Base-by-base conservation (phyloP, 2,888 invertebrate genomes). In the Eueremaeus valkanovi region DNA sequence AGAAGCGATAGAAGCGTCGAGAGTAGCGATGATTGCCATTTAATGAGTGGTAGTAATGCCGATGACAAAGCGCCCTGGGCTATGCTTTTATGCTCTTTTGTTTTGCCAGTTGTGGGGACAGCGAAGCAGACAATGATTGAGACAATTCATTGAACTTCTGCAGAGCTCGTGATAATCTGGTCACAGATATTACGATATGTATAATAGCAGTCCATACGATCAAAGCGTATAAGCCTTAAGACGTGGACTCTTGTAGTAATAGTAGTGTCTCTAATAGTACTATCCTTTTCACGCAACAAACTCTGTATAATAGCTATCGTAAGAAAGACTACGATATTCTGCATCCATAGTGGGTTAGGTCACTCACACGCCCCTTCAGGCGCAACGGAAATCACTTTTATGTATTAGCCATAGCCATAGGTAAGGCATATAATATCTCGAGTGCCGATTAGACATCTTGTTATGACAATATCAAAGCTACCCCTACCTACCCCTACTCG, bases 311-410 rank as follows among this genome's bases (percentile, higher is more conserved):
- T 55, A 55, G 29, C 58, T 8, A 51, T 51, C 5, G 51, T n/a
- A 1, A 21, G 51, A 21, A 45, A 18, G 45, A 3, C 16, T 45
- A 45, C 2, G 3, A 18, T 45, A 18, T 6, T 51, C 45, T 18
- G 45, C n/a, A 49, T 11, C 70, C 40, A 70, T 70, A 70, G 70
- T 70, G 70, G 70, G 70, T 70, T 70, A 70, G 70, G 70, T 70
- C 70, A 70, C 70, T 70, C 70, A 70, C 70, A 70, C 70, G 70
- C 70, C 70, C 70, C 70, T 70, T 45, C 70, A 70, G 70, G 70
- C 70, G 70, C 70, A 70, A 70, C 70, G 70, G 70, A 70, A 70
- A 70, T 70, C 70, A 45, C 70, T 45, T 70, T 70, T 70, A 70
- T 27, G 70, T 70, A 70, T 70, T 70, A 70, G 70, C 70, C 70